These are phyloP conservation scores for Psettodes erumei DNA, from an alignment of 2,113 vertebrate species.

Conservation along the genomic window DNA sequence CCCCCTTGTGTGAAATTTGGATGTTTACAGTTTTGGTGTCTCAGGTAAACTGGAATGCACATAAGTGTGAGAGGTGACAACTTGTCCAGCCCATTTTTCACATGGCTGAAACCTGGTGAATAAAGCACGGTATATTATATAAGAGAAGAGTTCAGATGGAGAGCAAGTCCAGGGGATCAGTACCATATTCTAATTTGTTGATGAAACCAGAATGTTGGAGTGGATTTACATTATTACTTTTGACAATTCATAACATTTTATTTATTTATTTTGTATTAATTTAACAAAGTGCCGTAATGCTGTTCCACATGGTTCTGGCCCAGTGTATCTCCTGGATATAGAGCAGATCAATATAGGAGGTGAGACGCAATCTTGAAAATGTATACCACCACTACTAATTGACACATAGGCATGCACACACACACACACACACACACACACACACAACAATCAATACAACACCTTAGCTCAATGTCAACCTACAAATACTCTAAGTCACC, in stretches of 20 bases:
- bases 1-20: not conserved
- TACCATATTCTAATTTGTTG: not conserved
- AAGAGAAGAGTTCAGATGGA: not conserved
- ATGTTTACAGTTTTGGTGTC: not conserved
- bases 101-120: not conserved
- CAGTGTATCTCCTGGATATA: not conserved
- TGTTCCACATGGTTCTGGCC: not conserved
- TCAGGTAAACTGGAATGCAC: not conserved
- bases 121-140: not conserved
- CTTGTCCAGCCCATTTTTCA: not conserved
- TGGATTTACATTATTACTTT: not conserved
- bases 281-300: not conserved
- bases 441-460: conserved; percentile 20
- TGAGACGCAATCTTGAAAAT: conserved; percentile 1
- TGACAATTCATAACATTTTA: not conserved
- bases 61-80: not conserved
- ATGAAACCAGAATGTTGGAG: not conserved
- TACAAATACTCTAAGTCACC: not conserved
- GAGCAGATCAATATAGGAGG: not conserved
- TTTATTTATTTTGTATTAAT: not conserved
- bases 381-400: not conserved
- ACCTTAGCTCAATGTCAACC: not conserved
- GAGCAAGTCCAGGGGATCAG: not conserved
- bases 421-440: not conserved
- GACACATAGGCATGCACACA: not conserved